phyloP scores from a whole-genome alignment of 2,113 vertebrate species.

The Periophthalmus modestus region DNA sequence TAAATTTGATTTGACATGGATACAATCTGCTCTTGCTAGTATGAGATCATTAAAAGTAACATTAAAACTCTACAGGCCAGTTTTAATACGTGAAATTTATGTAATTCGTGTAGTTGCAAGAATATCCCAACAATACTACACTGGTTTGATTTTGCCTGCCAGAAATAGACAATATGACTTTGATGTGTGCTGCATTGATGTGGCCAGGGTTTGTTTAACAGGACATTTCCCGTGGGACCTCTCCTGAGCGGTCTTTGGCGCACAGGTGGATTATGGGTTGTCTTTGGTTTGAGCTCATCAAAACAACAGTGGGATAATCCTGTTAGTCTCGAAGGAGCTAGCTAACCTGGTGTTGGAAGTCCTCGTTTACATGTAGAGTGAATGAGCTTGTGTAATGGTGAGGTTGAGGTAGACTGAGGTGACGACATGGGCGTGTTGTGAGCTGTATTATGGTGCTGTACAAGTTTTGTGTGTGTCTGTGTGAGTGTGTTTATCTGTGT shows the following conservation, averaged over 20 bases:
- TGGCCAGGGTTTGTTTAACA: neutral
- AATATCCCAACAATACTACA: neutral
- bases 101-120: too few relatives aligned
- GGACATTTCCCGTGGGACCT: constrained; percentile 3
- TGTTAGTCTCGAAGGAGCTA: constrained; percentile 10
- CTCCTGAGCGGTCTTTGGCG: constrained; percentile 26
- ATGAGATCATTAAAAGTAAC: too few relatives aligned
- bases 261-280: constrained; percentile 33
- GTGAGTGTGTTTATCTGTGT: constrained; percentile 1
- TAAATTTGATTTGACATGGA: too few relatives aligned
- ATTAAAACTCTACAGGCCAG: too few relatives aligned
- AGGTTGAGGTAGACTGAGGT: constrained; percentile 7
- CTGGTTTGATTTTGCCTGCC: neutral
- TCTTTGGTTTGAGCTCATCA: constrained; percentile 29
- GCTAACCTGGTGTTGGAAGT: neutral
- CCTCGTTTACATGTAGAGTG: neutral
- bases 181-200: neutral
- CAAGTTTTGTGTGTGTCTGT: neutral
- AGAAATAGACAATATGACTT: neutral
- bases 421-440: neutral
- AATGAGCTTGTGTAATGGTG: neutral
- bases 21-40: too few relatives aligned
- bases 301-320: constrained; percentile 50
- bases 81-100: neutral
- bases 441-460: neutral